Base-by-base conservation (phyloP, 2,113 vertebrate species). In the Alethe castanea region DNA sequence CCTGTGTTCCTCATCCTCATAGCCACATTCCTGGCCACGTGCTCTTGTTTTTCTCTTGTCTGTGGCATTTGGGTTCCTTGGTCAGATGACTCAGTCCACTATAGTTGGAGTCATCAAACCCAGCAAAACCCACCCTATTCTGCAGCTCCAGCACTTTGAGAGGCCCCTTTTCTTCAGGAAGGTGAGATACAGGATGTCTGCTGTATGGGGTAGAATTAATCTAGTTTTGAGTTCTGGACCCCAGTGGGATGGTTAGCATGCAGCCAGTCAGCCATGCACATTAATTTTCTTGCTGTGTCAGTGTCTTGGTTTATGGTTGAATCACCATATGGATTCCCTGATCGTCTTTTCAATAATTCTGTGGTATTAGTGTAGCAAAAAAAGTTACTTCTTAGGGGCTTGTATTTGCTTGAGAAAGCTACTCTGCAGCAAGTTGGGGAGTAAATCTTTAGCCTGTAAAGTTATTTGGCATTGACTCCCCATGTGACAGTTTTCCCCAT, bases 21-120 rank as follows among this genome's bases (percentile, higher is more conserved):
- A 35, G 35, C 29, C 13, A 12, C 14, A 15, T 52, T 92, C 20
- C 73, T 47, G 35, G 25, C 38, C 15, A 26, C 0, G 0, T 52
- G 15, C 14, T 69, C 29, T 77, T 48, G 5, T 26, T 90, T 47
- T 60, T 52, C 26, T 85, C 14, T 52, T 29, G 11, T 69, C 24
- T 56, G 20, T 90, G 57, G 3, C 16, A 28, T 67, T 87, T 26
- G 33, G 61, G 12, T 12, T 82, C 9, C 10, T 60, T 64, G 24
- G 14, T 71, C n/a, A 70, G 25, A 52, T 71, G 52, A 56, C 60
- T 72, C n/a, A 56, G 31, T 40, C 23, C 40, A 2, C 24, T 56
- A 1, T 15, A 72, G 25, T 0, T 57, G 59, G 15, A 83, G 40
- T 36, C 22, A 86, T 77, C 53, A 54, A 93, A 74, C 8, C 26